Evolutionary conservation across 1,140 invertebrate species (phyloP), one percentile per base, ranked within the genome.

Genomic region (Macrobrachium rosenbergii): DNA sequence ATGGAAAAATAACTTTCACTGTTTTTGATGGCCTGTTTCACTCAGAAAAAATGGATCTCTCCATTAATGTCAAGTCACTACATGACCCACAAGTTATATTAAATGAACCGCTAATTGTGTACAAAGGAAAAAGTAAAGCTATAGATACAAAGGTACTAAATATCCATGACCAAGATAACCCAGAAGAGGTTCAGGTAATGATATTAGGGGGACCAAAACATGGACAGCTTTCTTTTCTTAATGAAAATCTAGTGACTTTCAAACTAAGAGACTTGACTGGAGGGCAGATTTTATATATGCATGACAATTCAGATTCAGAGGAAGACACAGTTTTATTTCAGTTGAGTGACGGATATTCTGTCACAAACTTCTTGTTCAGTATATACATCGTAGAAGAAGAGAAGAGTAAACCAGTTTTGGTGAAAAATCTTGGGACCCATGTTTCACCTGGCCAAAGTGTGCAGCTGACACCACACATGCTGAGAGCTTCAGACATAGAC

Each of bases 401-500:
- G 16, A 60, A 77, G 7, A 88, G 78, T n/a, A 45, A 60, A 17
- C 89, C 89, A 14, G 85, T 90, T n/a, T 28, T 90, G 60, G 82
- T 84, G 8, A 87, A 77, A 64, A 90, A 90, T 67, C 76, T 73
- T 58, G 89, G 89, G 11, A 82, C 85, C 12, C 19, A 37, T 12
- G 88, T 90, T 67, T 17, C 64, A 16, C 63, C 67, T 75, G 86
- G 87, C 17, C 62, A 83, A 16, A 52, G 59, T 37, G 85, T 88
- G 17, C 89, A 90, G 60, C 83, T 90, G 16, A 80, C 89, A n/a
- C 69, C 77, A 64, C 87, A 90, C 58, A 28, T 88, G 11, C 83
- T 90, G 17, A 83, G 87, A 80, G 89, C 87, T 19, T 73, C 60
- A 59, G 89, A 90, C 67, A 83, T 90, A 10, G 89, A 90, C 67